These are phyloP conservation scores for Pseudomyrmex pallidus DNA, from an alignment of 1,140 invertebrate genomes.

Conservation along the genomic window DNA sequence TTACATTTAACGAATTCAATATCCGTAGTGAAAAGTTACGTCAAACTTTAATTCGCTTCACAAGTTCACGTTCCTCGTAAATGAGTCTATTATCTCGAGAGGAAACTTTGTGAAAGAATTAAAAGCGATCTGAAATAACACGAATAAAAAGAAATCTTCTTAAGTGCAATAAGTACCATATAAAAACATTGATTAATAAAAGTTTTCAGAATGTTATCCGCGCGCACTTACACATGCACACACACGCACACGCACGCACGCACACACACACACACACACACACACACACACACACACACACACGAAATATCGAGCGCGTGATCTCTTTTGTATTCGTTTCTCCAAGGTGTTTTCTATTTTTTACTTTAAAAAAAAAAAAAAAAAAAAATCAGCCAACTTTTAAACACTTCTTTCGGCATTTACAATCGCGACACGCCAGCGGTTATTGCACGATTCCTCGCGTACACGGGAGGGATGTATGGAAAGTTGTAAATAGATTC, in stretches of 20 bases:
- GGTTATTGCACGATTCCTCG: slow-evolving; percentile 42
- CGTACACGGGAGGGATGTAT: slow-evolving; percentile 32
- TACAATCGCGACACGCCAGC: slow-evolving; percentile 49
- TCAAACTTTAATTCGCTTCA: slow-evolving; percentile 53
- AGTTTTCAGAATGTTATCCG: slow-evolving; percentile 21
- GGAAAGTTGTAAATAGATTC: slow-evolving; percentile 59
- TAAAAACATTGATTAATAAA: slow-evolving; percentile 43
- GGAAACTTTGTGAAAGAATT: slow-evolving; percentile 58
- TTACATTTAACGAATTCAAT: slow-evolving; percentile 58
- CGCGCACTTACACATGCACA: no score
- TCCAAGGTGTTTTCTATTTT: not conserved
- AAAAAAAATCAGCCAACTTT: slow-evolving; percentile 38
- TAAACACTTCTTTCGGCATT: slow-evolving; percentile 38
- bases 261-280: no score
- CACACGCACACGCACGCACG: no score
- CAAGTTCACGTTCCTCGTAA: slow-evolving; percentile 45
- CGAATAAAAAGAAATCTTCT: slow-evolving; percentile 1
- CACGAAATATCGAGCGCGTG: slow-evolving; percentile 25
- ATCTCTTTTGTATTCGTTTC: slow-evolving; percentile 7
- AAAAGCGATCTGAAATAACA: slow-evolving; percentile 45
- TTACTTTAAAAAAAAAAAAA: not conserved
- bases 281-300: no score
- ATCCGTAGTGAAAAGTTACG: slow-evolving; percentile 46
- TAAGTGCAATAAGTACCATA: not conserved
- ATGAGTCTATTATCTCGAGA: slow-evolving; percentile 53